phyloP scores from a whole-genome alignment of 2,113 vertebrate species.

The Poeciliopsis occidentalis region DNA sequence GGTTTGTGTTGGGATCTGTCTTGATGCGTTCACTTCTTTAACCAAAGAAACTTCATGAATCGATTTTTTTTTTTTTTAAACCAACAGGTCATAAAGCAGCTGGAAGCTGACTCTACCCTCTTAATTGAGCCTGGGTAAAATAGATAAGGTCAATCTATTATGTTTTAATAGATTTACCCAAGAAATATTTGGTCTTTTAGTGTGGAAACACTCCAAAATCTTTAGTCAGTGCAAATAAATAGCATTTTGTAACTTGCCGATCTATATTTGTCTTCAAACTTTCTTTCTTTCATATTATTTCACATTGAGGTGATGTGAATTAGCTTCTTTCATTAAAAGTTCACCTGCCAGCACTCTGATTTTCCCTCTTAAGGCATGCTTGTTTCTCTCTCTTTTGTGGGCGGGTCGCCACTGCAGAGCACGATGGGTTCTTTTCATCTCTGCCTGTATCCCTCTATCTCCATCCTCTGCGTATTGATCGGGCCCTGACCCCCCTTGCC shows the following conservation, averaged over 20 bases:
- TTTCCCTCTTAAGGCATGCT: constrained; percentile 27
- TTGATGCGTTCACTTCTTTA: not conserved
- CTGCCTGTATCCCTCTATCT: constrained; percentile 35
- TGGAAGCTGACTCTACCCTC: no score
- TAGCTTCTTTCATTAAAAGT: not conserved
- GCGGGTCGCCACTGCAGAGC: constrained; percentile 35
- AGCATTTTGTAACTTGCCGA: not conserved
- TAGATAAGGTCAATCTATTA: not conserved
- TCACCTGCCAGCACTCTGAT: constrained; percentile 17
- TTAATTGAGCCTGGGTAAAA: not conserved
- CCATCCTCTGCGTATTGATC: constrained; percentile 67
- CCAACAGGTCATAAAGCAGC: no score
- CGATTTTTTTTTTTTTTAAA: no score
- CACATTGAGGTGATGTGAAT: not conserved
- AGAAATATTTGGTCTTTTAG: not conserved
- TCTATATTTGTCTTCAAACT: not conserved
- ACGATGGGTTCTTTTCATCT: constrained; percentile 39
- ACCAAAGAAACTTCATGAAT: not conserved
- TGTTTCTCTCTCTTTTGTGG: constrained; percentile 27
- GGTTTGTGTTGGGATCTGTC: not conserved
- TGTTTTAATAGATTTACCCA: not conserved
- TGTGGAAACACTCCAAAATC: not conserved
- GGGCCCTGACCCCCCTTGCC: constrained; percentile 52
- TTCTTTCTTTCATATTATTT: not conserved
- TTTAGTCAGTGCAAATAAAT: not conserved